Base-by-base conservation (phyloP, 2,888 invertebrate species). In the Plebejus anna region DNA sequence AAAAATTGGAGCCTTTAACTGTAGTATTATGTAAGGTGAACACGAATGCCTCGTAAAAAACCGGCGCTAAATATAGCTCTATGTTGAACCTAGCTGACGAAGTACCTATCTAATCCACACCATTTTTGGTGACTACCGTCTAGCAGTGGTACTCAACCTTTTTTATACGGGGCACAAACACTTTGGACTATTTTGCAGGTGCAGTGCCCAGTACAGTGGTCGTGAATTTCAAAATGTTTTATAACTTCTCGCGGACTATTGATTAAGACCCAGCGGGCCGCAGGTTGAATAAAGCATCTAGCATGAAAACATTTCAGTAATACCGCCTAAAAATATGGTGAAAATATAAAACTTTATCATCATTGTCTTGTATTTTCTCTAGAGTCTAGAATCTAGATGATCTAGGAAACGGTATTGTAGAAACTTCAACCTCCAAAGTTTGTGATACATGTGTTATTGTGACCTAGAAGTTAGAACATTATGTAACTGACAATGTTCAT, bases 381-480 rank as follows among this genome's bases (percentile, higher is more conserved):
- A 61, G 22, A 22, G 22, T 22, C 22, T 22, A 22, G 22, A 22
- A 22, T 22, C 22, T 22, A 22, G 22, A 22, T 22, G 3, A 59
- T 22, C 59, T 59, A 9, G 59, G 6, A 59, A 4, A 61, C 11
- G 3, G 0, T n/a, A 16, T 6, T n/a, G n/a, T n/a, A n/a, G 61
- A 28, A 61, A 61, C 61, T 61, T 28, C 61, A 28, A 61, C 28
- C 61, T 11, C 28, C 28, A 28, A 61, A 32, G 61, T 61, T 59
- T 61, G 9, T 61, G 61, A 61, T 61, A 61, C 28, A 61, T 61
- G 28, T 61, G 61, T 61, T 61, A 61, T 61, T 61, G 61, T 61
- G 61, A 61, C 61, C 61, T 61, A 61, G 11, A 59, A 61, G 28
- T 28, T 61, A 61, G 11, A 59, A 59, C 5, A 22, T 61, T 28